Evolutionary conservation across 2,113 vertebrate species (phyloP).

Genomic region (Trogon melanurus): DNA sequence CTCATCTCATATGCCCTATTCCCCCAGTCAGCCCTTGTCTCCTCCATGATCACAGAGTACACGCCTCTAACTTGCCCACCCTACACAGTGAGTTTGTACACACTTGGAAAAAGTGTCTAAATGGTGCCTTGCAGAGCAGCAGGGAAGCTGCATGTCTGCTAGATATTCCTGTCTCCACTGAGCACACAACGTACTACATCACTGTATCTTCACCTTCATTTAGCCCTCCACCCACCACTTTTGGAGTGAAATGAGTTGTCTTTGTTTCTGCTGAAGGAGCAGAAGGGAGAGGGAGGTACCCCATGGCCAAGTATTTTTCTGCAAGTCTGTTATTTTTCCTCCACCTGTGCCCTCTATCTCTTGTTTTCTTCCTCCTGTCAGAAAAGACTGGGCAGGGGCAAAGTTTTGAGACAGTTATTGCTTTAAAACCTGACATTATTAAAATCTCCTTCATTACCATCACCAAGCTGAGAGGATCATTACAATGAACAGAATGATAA

Average conservation of each 20-base stretch:
- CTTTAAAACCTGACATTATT: constrained; percentile 2
- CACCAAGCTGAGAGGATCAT: background rate
- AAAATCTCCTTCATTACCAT: background rate
- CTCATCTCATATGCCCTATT: background rate
- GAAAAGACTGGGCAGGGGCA: background rate
- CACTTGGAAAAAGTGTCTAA: background rate
- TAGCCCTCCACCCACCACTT: background rate
- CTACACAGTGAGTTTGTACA: rapidly evolving
- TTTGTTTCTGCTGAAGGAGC: background rate
- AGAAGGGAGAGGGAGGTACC: background rate
- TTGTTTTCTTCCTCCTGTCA: background rate
- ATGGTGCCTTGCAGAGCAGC: background rate
- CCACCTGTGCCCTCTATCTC: background rate
- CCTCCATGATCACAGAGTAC: rapidly evolving
- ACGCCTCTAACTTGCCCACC: background rate
- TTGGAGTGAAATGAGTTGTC: background rate
- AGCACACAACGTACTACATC: background rate
- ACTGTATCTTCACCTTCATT: background rate
- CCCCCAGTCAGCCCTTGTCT: background rate
- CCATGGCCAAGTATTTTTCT: background rate
- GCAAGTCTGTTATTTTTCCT: background rate
- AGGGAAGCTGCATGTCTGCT: background rate
- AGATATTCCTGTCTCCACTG: background rate
- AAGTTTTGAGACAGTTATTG: background rate
- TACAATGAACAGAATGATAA: background rate